These are phyloP conservation scores for Sinhomidia bicolor DNA, from an alignment of 2,888 invertebrate genomes.

Conservation along the genomic window DNA sequence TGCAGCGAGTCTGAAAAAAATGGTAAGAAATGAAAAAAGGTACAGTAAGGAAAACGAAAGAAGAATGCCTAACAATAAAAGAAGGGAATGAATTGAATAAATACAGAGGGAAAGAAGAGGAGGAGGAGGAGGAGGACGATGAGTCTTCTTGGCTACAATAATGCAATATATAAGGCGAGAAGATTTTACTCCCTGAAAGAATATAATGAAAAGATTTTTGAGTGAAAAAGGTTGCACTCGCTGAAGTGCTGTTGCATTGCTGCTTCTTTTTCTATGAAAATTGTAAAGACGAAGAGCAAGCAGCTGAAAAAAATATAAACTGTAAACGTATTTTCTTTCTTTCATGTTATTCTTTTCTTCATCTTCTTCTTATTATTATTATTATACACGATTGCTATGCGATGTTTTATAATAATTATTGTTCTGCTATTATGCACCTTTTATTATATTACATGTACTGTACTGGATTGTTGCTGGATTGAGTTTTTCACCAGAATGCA, in stretches of 20 bases:
- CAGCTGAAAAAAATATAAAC: conserved; percentile 36
- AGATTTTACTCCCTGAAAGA: neutral
- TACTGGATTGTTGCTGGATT: neutral
- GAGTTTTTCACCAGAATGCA: no score
- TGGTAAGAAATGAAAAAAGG: neutral
- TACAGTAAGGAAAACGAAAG: conserved; percentile 16
- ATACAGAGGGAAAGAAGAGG: neutral
- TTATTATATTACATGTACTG: neutral
- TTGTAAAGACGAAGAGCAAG: neutral
- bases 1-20: conserved; percentile 2
- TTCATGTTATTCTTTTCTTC: conserved; percentile 11
- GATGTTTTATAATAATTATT: neutral
- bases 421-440: conserved; percentile 20
- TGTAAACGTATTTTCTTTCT: conserved; percentile 11
- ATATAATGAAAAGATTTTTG: conserved; percentile 15
- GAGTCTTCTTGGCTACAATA: neutral
- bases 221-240: neutral
- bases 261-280: neutral
- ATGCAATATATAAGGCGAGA: neutral
- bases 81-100: conserved; percentile 47
- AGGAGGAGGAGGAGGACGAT: conserved; percentile 6
- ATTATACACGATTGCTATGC: neutral
- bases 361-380: neutral
- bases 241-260: neutral
- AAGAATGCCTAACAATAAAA: conserved; percentile 5